phyloP scores from a whole-genome alignment of 2,797 vertebrate species.

The Miichthys miiuy region DNA sequence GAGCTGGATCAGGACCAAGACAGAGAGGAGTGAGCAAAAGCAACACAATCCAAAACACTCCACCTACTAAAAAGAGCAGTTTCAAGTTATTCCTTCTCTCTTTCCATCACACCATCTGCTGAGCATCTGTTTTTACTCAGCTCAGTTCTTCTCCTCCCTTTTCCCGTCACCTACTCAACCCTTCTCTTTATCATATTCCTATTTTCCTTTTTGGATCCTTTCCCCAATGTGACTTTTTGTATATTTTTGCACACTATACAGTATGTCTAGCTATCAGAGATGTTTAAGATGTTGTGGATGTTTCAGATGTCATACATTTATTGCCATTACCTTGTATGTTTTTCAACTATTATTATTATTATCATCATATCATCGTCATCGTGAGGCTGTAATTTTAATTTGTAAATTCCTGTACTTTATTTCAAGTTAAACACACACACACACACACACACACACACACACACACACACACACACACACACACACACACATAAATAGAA shows the following conservation, averaged over 20 bases:
- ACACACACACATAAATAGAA: too few relatives aligned
- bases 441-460: too few relatives aligned
- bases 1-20: constrained; percentile 14
- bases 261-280: too few relatives aligned
- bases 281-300: background rate
- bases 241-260: background rate
- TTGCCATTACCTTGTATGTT: background rate
- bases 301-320: background rate
- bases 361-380: background rate
- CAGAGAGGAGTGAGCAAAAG: constrained; percentile 37
- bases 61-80: constrained; percentile 32
- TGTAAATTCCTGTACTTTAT: background rate
- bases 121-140: constrained; percentile 65
- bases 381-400: background rate
- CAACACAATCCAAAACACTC: constrained; percentile 34
- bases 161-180: background rate
- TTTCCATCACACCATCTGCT: constrained; percentile 17
- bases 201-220: background rate
- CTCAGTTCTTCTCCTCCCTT: constrained; percentile 13
- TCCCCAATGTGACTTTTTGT: background rate
- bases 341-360: background rate
- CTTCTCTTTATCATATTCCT: background rate
- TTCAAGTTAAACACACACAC: background rate
- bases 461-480: too few relatives aligned
- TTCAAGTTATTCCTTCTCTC: constrained; percentile 20